Evolutionary conservation across 2,888 invertebrate species (phyloP), one percentile per base, ranked within the genome.

Genomic region (Athalia rosae): DNA sequence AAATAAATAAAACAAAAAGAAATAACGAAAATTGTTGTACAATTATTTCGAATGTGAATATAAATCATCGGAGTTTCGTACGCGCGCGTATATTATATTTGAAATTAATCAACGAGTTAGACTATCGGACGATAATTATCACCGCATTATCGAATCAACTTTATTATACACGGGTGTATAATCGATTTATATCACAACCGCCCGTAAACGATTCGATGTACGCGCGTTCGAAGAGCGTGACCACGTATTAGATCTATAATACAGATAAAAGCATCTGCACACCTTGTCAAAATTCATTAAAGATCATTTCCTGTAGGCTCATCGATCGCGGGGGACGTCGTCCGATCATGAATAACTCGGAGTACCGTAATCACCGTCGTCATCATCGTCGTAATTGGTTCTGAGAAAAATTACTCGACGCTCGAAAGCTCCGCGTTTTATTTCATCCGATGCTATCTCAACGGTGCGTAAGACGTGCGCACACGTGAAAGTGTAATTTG

Each of bases 201-300:
- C 28, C 28, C 28, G 28, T 28, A 28, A 28, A 28, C 28, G 28
- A 28, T 28, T 28, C 28, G 28, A 28, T 28, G n/a, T n/a, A n/a
- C n/a, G 66, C 15, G 66, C 47, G 47, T 43, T 48, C 15, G 28
- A 28, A 28, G 67, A 53, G 67, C 67, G 53, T 67, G 71, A 58
- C 58, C 58, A 28, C 28, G 28, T 28, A 45, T 71, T 15, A 71
- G 71, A 71, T 71, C 56, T 28, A 28, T 28, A 28, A 28, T 28
- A 28, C 28, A 28, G 28, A 28, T 28, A 28, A 28, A 28, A 28
- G 28, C 28, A 28, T 28, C 28, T 28, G 58, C 56, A 58, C 71
- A 71, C 41, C 71, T 71, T 45, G 71, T 71, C 71, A 71, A 71
- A 71, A 71, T 71, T 71, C 71, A 58, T 58, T 58, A 56, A 58